phyloP scores from a whole-genome alignment of 2,888 invertebrate species.

The Lumbricus terrestris region DNA sequence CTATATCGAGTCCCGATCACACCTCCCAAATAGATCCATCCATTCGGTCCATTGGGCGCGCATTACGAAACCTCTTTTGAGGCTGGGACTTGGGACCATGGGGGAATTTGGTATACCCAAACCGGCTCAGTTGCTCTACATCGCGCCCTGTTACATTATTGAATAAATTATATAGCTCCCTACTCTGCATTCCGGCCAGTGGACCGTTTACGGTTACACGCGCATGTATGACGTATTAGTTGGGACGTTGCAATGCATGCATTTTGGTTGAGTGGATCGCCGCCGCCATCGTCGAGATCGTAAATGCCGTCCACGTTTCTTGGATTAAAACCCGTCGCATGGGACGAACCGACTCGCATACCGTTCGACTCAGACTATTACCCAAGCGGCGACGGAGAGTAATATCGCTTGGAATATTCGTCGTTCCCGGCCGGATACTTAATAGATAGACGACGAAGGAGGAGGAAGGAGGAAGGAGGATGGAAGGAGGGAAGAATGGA shows the following conservation, averaged over 20 bases:
- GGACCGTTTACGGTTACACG: neutral
- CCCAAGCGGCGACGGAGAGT: neutral
- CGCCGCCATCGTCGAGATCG: too few species aligned
- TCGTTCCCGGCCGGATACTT: neutral
- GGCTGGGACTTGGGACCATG: neutral
- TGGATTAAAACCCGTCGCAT: neutral
- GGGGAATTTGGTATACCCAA: neutral
- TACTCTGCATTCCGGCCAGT: neutral
- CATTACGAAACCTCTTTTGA: neutral
- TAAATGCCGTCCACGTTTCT: neutral
- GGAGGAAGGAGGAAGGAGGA: too few species aligned
- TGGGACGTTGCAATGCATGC: neutral
- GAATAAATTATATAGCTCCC: neutral
- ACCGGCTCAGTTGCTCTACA: neutral
- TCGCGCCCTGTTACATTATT: neutral
- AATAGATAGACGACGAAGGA: neutral
- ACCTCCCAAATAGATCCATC: neutral
- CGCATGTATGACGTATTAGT: neutral
- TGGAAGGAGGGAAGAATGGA: too few species aligned
- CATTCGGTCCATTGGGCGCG: neutral
- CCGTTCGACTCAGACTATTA: neutral
- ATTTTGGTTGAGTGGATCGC: neutral
- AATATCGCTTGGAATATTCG: neutral
- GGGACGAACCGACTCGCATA: neutral
- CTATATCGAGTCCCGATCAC: too few species aligned